phyloP scores from a whole-genome alignment of 2,113 vertebrate species.

The Gopherus evgoodei region DNA sequence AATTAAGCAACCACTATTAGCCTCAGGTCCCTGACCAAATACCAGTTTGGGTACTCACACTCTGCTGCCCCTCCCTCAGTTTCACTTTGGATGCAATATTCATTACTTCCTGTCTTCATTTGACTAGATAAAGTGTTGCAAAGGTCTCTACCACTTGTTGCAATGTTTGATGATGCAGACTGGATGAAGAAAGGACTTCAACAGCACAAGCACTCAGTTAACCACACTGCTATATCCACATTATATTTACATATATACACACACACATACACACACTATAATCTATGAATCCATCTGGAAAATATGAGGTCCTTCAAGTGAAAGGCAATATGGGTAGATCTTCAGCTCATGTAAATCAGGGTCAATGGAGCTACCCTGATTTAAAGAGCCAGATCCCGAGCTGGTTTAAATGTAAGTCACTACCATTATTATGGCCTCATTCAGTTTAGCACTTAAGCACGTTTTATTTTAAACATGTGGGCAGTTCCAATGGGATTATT shows the following conservation, averaged over 20 bases:
- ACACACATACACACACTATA: neutral
- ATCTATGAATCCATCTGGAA: neutral
- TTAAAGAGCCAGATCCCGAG: rapidly evolving
- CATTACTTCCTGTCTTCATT: neutral
- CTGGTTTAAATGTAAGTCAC: neutral
- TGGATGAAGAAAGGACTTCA: neutral
- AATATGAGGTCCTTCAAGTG: neutral
- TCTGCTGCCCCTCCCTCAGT: neutral
- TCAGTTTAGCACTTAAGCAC: neutral
- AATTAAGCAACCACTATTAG: neutral
- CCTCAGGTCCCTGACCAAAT: neutral
- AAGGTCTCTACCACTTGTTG: neutral
- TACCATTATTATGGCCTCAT: neutral
- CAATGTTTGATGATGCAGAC: neutral
- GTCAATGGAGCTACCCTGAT: neutral
- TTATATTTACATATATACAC: neutral
- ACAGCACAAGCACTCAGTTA: neutral
- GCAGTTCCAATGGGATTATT: neutral
- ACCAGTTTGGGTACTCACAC: neutral
- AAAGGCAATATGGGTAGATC: neutral
- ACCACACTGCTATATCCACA: neutral
- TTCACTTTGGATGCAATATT: neutral
- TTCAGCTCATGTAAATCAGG: neutral
- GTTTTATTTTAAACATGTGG: neutral
- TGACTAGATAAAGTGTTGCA: neutral